Conservation (phyloP, 2,888 invertebrate genomes). For the Candidula unifasciata region DNA sequence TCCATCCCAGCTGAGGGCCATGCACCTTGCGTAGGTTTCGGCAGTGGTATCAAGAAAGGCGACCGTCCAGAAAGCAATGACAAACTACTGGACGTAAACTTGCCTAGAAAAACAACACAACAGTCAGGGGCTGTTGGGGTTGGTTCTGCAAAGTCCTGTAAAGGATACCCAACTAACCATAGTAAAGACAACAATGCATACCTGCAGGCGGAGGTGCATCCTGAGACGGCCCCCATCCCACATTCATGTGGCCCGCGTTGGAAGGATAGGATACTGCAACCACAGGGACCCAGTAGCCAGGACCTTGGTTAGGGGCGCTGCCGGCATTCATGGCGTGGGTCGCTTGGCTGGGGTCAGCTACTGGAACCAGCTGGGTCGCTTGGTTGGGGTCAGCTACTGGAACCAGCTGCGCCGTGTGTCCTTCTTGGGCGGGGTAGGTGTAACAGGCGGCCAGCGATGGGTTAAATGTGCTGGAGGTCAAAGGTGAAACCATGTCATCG, state of each 20-base stretch:
- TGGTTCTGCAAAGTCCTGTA: too few species aligned
- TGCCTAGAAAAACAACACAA: too few species aligned
- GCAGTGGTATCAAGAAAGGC: too few species aligned
- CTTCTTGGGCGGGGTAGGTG: not conserved
- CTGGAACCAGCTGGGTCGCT: constrained; percentile 4
- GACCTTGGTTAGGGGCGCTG: constrained; percentile 40
- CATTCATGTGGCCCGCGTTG: constrained; percentile 68
- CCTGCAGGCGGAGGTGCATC: constrained; percentile 65
- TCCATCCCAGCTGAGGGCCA: too few species aligned
- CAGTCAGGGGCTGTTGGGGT: too few species aligned
- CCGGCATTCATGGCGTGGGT: constrained; percentile 33
- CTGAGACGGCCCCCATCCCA: constrained; percentile 66
- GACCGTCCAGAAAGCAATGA: too few species aligned
- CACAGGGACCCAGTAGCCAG: constrained; percentile 55
- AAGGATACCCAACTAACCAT: too few species aligned
- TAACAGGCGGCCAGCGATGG: not conserved
- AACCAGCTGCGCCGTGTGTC: constrained; percentile 52
- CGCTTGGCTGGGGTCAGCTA: constrained; percentile 14
- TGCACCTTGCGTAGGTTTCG: too few species aligned
- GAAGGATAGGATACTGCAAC: constrained; percentile 67
- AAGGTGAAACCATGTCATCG: not conserved
- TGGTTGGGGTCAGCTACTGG: constrained; percentile 22
- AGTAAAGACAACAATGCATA: not conserved
- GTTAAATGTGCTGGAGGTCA: not conserved
- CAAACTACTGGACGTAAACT: too few species aligned